Evolutionary conservation across 2,888 invertebrate genomes (phyloP), one percentile per base, ranked within the genome.

Genomic region (Nomada flava): DNA sequence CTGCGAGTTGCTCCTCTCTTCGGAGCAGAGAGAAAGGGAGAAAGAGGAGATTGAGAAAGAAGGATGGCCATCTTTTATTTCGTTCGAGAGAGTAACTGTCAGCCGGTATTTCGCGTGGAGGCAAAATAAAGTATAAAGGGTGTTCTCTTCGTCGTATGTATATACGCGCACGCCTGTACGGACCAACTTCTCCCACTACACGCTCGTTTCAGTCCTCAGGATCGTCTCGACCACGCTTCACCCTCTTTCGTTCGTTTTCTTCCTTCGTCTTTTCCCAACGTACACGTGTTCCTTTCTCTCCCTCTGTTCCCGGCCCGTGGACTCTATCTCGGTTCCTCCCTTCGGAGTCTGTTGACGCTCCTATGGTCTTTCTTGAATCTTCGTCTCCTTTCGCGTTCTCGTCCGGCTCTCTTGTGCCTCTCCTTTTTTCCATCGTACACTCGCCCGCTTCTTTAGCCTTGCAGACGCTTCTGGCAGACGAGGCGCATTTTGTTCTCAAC

Each of bases 91-190:
- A 84, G 86, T 88, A 89, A 89, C 90, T 90, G 89, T 89, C 89
- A 89, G 89, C 87, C 88, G 89, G 89, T 86, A 89, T 89, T 89
- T 89, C 88, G 90, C 90, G 79, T 72, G 81, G 87, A 86, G 86
- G 90, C 88, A 90, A 90, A 90, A 88, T 87, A 89, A 89, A 89
- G 79, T 91, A 88, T 89, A 89, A 91, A 90, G 90, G 89, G 89
- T 90, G 88, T 88, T 89, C 84, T 86, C 89, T 91, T 89, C 89
- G 88, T 87, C 88, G 89, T 88, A 86, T 89, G 89, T 88, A 86
- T 89, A 87, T 87, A 88, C 80, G 81, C 84, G 79, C 67, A 74
- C 63, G 73, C 69, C 60, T 52, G 76, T 60, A 64, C 71, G 79
- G 85, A 86, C 83, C 79, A 82, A 76, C 67, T 76, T 72, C 70